phyloP scores from a whole-genome alignment of 2,888 invertebrate species.

The Didymodactylos carnosus region DNA sequence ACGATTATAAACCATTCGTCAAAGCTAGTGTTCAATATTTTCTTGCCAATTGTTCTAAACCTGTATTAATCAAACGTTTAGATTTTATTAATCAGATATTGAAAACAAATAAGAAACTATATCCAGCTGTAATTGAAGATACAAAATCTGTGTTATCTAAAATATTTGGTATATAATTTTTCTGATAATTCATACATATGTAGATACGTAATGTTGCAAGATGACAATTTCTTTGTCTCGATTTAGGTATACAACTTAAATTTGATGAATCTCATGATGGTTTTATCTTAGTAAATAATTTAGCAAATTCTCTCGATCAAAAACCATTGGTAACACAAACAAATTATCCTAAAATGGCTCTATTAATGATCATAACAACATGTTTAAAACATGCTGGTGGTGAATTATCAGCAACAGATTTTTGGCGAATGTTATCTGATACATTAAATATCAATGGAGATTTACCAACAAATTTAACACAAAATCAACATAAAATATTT shows the following conservation, averaged over 20 bases:
- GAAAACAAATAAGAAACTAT: no score
- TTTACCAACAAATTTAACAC: background rate
- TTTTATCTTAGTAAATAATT: background rate
- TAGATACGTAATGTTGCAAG: no score
- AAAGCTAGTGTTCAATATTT: background rate
- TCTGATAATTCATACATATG: no score
- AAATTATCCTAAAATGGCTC: background rate
- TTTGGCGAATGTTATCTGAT: background rate
- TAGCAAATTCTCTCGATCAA: background rate
- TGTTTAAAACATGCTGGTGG: background rate
- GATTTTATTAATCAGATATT: background rate
- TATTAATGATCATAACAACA: background rate
- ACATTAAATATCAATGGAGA: background rate
- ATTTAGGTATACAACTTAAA: no score
- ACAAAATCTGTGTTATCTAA: no score
- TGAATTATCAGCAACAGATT: background rate
- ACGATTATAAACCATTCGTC: background rate
- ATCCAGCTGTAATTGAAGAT: no score
- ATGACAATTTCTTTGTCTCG: no score
- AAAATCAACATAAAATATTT: background rate
- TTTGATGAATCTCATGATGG: no score
- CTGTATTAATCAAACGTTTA: background rate
- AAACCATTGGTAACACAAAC: background rate
- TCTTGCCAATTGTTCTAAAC: background rate
- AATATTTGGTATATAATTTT: no score